phyloP scores from a whole-genome alignment of 1,140 invertebrate species.

The Cydia splendana region DNA sequence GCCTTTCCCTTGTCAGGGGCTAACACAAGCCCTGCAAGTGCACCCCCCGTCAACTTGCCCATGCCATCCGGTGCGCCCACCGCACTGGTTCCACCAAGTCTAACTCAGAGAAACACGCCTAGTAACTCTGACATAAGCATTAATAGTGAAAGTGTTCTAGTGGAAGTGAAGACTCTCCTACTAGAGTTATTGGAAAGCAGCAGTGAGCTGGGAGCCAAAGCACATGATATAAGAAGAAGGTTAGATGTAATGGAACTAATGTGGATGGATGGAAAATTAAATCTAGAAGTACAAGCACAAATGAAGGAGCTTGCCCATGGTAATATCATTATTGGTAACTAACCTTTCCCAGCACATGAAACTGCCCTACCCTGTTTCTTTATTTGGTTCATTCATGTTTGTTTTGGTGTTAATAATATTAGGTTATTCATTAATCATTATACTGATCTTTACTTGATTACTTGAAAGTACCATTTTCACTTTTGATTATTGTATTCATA shows the following conservation, averaged over 20 bases:
- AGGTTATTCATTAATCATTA: too few relatives aligned
- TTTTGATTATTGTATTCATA: too few relatives aligned
- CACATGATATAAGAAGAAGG: conserved; percentile 74
- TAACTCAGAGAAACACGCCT: conserved; percentile 32
- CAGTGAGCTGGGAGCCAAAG: conserved; percentile 68
- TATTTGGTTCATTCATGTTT: background rate
- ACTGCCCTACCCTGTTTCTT: background rate
- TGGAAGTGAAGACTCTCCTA: conserved; percentile 65
- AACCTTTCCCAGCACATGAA: background rate
- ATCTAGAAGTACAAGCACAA: conserved; percentile 63
- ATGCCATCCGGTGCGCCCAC: conserved; percentile 43
- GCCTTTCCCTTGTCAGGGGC: conserved; percentile 74
- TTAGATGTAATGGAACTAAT: conserved; percentile 76
- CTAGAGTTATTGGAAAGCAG: conserved; percentile 60
- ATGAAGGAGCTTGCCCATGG: conserved; percentile 74
- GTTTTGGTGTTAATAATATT: too few relatives aligned
- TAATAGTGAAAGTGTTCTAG: conserved; percentile 56
- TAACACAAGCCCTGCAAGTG: conserved; percentile 39
- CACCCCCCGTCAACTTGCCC: conserved; percentile 50
- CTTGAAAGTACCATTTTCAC: too few relatives aligned
- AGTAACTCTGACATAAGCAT: conserved; percentile 44
- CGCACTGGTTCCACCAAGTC: conserved; percentile 35
- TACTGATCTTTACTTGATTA: too few relatives aligned
- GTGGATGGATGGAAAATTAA: conserved; percentile 77
- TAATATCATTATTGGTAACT: conserved; percentile 44